These are phyloP conservation scores for Epinephelus coioides DNA, from an alignment of 2,797 vertebrate genomes.

Conservation along the genomic window DNA sequence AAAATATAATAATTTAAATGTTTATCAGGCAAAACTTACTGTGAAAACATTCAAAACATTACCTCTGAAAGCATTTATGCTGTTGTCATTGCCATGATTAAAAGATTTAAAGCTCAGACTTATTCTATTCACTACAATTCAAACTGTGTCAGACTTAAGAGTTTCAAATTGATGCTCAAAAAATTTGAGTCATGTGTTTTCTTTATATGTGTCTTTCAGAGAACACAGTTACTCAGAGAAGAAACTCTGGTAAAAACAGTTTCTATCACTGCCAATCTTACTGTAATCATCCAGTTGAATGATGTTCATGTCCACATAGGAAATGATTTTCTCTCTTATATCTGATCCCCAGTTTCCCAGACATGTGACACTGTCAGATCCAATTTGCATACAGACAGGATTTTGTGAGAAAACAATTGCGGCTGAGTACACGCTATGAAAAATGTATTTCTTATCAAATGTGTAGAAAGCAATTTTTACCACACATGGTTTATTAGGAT, in stretches of 20 bases:
- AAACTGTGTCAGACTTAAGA: not conserved
- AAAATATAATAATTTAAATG: not conserved
- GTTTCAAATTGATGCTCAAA: slow-evolving; percentile 8
- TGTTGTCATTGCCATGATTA: not conserved
- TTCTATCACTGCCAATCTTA: not conserved
- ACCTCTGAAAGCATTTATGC: not conserved
- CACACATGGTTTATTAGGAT: slow-evolving; percentile 14
- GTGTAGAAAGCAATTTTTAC: slow-evolving; percentile 15
- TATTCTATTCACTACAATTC: not conserved
- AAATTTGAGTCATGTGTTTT: not conserved
- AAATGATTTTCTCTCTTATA: slow-evolving; percentile 24
- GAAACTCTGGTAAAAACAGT: not conserved
- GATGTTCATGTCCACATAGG: slow-evolving; percentile 5
- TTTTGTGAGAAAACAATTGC: not conserved
- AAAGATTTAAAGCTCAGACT: not conserved
- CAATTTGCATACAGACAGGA: slow-evolving; percentile 25
- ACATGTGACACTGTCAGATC: slow-evolving; percentile 10
- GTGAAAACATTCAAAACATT: not conserved
- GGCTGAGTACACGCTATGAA: not conserved
- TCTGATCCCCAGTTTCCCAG: slow-evolving; percentile 1
- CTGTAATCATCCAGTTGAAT: not conserved
- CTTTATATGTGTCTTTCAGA: not conserved
- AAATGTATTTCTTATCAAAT: not conserved
- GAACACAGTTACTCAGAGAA: not conserved
- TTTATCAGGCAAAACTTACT: not conserved